These are phyloP conservation scores for Hylaea fasciaria DNA, from an alignment of 2,888 invertebrate species.

Conservation along the genomic window DNA sequence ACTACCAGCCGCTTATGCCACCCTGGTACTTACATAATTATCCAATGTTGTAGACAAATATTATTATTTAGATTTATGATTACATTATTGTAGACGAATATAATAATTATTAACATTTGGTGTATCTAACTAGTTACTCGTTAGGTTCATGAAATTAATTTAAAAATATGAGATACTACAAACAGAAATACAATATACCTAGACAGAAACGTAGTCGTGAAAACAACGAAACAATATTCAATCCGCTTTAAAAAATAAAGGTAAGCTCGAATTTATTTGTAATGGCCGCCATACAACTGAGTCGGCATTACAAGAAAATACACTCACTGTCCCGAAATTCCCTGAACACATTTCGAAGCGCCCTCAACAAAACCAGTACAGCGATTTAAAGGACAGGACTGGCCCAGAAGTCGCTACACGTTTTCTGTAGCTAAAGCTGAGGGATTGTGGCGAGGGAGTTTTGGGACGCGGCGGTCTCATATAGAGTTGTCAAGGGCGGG, in stretches of 20 bases:
- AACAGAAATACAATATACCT: conserved; percentile 27
- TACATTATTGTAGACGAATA: too few species aligned
- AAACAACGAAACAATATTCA: conserved; percentile 58
- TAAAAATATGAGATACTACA: too few species aligned
- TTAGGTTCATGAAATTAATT: too few species aligned
- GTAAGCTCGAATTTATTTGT: conserved; percentile 71
- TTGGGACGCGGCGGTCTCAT: conserved; percentile 71
- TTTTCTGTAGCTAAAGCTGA: conserved; percentile 37
- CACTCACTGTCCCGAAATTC: conserved; percentile 62
- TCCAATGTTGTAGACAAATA: conserved; percentile 6
- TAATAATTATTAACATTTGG: too few species aligned
- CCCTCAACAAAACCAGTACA: conserved; percentile 43
- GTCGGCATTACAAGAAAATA: conserved; percentile 74
- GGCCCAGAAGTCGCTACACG: conserved; percentile 50
- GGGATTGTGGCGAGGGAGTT: conserved; percentile 60
- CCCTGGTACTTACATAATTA: conserved; percentile 23
- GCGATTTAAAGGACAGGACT: conserved; percentile 50
- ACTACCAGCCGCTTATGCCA: conserved; percentile 46
- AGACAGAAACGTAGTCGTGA: conserved; percentile 39
- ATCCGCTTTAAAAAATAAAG: conserved; percentile 70
- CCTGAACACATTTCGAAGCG: conserved; percentile 48
- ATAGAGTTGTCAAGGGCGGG: conserved; percentile 87
- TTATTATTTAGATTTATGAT: too few species aligned
- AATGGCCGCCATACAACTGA: conserved; percentile 72
- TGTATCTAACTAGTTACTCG: too few species aligned